Base-by-base conservation (phyloP, 2,888 invertebrate species). In the Abrostola triplasia region DNA sequence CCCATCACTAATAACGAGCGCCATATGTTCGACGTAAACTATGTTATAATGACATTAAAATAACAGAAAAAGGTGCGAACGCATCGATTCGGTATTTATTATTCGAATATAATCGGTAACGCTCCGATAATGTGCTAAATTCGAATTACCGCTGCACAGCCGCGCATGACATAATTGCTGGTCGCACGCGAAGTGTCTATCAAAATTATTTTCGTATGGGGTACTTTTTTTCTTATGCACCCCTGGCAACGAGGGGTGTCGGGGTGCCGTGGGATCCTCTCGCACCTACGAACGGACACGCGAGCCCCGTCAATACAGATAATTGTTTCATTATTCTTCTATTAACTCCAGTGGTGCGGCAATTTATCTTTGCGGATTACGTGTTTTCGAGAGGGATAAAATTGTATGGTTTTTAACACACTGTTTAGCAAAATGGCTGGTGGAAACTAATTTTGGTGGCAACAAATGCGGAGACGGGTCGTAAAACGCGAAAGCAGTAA, bases 291-390 rank as follows among this genome's bases (percentile, higher is more conserved):
- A 41, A 71, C 83, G 80, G 85, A 85, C 90, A 93, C 93, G 93
- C 93, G 86, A 92, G 81, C 81, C 84, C 86, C 90, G 90, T 87
- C 91, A 88, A 90, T 88, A 88, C 82, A 80, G 84, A 90, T 94
- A 94, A 94, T 94, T 93, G 93, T 93, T 93, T 92, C 93, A 94
- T 94, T 94, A 94, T 93, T 93, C 89, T 92, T 92, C 89, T 92
- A 93, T 94, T 94, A 94, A 94, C 93, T 94, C 91, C 88, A 83
- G 85, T 89, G 88, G 85, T 77, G 85, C 84, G 84, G 85, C 86
- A 82, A 92, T 91, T 89, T 90, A 86, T 92, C 87, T 87, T 79
- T 76, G 80, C 74, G 76, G 75, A 79, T 68, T 67, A 71, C 73
- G 70, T 70, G 70, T 62, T 62, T 61, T 70, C 9, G 63, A 50